These are phyloP conservation scores for Noctua fimbriata DNA, from an alignment of 2,888 invertebrate species.

Conservation along the genomic window DNA sequence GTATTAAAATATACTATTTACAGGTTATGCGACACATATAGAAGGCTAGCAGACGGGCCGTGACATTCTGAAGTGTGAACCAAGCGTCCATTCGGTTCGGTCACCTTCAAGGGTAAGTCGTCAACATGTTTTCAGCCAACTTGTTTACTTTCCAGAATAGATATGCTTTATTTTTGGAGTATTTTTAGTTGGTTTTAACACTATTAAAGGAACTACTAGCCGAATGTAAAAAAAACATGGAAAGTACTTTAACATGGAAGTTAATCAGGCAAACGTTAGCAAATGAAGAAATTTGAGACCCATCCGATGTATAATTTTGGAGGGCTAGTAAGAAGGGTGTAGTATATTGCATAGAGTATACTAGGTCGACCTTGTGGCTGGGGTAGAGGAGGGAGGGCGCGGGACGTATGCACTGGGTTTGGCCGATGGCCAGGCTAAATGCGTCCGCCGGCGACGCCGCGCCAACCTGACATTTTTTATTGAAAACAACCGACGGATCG, in stretches of 20 bases:
- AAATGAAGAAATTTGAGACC: neutral
- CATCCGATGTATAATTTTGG: conserved; percentile 9
- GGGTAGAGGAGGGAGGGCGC: conserved; percentile 77
- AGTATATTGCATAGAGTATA: conserved; percentile 70
- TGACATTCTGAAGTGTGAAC: conserved; percentile 78
- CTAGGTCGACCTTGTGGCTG: conserved; percentile 84
- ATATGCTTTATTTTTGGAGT: conserved; percentile 8
- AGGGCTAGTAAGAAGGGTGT: conserved; percentile 58
- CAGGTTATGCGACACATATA: conserved; percentile 51
- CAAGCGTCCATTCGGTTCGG: conserved; percentile 66
- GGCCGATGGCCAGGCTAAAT: conserved; percentile 88
- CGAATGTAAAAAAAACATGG: neutral
- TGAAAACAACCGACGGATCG: conserved; percentile 87
- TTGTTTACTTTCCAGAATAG: conserved; percentile 39
- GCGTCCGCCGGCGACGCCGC: conserved; percentile 82
- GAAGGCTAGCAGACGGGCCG: conserved; percentile 72
- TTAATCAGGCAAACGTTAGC: neutral
- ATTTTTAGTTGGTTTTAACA: neutral
- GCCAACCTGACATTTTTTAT: conserved; percentile 89
- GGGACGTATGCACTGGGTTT: conserved; percentile 85
- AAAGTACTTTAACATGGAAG: neutral
- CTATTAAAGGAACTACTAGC: neutral
- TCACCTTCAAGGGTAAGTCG: conserved; percentile 68
- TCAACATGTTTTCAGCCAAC: conserved; percentile 48
- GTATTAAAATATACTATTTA: conserved; percentile 37